Evolutionary conservation across 2,888 invertebrate genomes (phyloP).

Genomic region (Scelioninae gen. 1): DNA sequence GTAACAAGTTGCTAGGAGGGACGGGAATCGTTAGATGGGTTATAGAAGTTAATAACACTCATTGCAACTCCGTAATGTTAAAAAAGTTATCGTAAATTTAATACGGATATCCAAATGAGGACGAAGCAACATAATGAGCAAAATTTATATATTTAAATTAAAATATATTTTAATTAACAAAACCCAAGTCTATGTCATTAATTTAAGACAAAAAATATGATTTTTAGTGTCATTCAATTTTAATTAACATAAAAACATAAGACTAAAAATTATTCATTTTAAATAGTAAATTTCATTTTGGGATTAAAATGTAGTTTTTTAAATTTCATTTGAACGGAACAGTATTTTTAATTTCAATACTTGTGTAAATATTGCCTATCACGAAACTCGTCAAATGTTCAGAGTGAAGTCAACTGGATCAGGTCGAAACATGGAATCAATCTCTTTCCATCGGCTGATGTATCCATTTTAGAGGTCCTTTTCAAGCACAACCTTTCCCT

Average conservation of each 20-base stretch:
- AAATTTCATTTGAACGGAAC: too few species aligned
- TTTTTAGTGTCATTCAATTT: too few species aligned
- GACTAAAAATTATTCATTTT: too few species aligned
- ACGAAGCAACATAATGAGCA: background rate
- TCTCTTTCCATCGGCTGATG: slow-evolving; percentile 2
- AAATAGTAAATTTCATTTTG: too few species aligned
- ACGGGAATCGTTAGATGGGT: slow-evolving; percentile 18
- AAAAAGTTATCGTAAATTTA: background rate
- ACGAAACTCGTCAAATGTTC: background rate
- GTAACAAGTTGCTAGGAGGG: slow-evolving; percentile 13
- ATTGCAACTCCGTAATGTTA: background rate
- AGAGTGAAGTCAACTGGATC: slow-evolving; percentile 13
- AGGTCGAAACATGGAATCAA: slow-evolving; percentile 24
- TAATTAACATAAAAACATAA: too few species aligned
- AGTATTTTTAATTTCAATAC: background rate
- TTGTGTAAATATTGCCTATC: background rate
- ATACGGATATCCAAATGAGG: background rate
- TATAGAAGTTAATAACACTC: slow-evolving; percentile 14
- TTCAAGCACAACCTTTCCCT: slow-evolving; percentile 9
- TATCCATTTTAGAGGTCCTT: slow-evolving; percentile 13
- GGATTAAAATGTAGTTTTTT: too few species aligned
- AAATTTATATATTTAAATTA: background rate
- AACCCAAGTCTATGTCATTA: too few species aligned
- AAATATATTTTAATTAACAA: background rate
- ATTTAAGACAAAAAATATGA: too few species aligned